These are phyloP conservation scores for Acronicta aceris DNA, from an alignment of 2,888 invertebrate species.

Conservation along the genomic window DNA sequence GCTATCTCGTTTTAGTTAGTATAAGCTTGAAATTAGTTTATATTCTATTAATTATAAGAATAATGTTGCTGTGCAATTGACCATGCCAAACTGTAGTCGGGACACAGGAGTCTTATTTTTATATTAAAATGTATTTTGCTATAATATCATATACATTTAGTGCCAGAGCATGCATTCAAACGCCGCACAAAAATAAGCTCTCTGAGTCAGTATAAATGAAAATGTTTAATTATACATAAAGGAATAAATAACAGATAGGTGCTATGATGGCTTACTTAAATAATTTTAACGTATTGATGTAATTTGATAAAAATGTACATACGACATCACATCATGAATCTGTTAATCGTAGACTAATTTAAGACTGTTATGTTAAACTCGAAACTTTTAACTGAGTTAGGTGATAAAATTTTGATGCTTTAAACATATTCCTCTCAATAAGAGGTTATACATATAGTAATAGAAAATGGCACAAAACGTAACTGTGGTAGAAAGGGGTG, in stretches of 20 bases:
- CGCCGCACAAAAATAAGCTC: slow-evolving; percentile 54
- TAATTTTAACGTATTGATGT: slow-evolving; percentile 56
- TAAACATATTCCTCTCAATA: slow-evolving; percentile 54
- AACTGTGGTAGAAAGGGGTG: slow-evolving; percentile 3
- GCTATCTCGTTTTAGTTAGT: slow-evolving; percentile 38
- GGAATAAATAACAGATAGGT: slow-evolving; percentile 75
- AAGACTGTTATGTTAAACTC: slow-evolving; percentile 65
- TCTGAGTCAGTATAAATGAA: slow-evolving; percentile 52
- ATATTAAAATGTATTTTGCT: slow-evolving; percentile 60
- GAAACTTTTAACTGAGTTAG: slow-evolving; percentile 51
- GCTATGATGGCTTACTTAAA: slow-evolving; percentile 84
- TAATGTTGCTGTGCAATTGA: slow-evolving; percentile 64
- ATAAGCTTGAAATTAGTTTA: slow-evolving; percentile 47
- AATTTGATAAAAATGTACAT: slow-evolving; percentile 63
- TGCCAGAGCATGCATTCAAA: slow-evolving; percentile 34
- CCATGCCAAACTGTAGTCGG: slow-evolving; percentile 60
- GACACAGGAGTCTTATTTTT: slow-evolving; percentile 60
- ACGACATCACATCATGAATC: slow-evolving; percentile 63
- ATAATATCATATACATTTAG: slow-evolving; percentile 40
- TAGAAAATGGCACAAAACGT: slow-evolving; percentile 30
- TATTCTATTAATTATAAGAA: slow-evolving; percentile 49
- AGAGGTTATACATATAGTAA: slow-evolving; percentile 40
- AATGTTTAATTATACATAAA: slow-evolving; percentile 52
- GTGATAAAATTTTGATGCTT: slow-evolving; percentile 70
- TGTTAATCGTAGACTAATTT: slow-evolving; percentile 57